These are phyloP conservation scores for Fulica atra DNA, from an alignment of 2,113 vertebrate species.

Conservation along the genomic window DNA sequence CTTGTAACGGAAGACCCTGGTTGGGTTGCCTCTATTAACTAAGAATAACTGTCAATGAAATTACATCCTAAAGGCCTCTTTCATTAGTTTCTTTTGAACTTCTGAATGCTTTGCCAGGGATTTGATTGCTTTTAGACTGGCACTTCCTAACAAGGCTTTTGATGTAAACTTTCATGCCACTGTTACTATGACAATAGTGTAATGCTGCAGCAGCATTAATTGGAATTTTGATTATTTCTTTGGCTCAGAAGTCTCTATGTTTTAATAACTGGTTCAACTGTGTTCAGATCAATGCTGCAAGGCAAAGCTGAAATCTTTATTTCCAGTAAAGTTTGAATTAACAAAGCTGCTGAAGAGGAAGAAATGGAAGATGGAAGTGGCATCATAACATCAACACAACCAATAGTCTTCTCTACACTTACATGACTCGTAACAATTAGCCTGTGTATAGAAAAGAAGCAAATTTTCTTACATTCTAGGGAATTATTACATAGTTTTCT, in stretches of 20 bases:
- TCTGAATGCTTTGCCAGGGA: slow-evolving; percentile 57
- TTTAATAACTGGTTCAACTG: slow-evolving; percentile 63
- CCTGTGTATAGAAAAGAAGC: neutral
- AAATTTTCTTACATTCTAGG: neutral
- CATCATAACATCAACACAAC: neutral
- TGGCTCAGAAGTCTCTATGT: slow-evolving; percentile 39
- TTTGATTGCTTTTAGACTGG: slow-evolving; percentile 56
- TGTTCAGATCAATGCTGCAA: slow-evolving; percentile 38
- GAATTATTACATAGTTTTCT: neutral
- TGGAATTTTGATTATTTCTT: slow-evolving; percentile 61
- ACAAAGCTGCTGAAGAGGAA: neutral
- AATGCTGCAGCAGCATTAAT: slow-evolving; percentile 45
- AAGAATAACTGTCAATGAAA: slow-evolving; percentile 27
- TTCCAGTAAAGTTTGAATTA: slow-evolving; percentile 15
- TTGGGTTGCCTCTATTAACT: slow-evolving; percentile 15
- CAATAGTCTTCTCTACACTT: neutral
- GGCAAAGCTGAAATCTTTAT: slow-evolving; percentile 35
- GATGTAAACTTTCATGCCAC: slow-evolving; percentile 61
- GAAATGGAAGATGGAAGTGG: neutral
- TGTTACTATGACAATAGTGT: slow-evolving; percentile 68
- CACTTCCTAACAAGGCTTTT: slow-evolving; percentile 59
- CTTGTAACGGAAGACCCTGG: neutral
- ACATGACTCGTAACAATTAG: neutral
- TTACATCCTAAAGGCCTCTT: slow-evolving; percentile 44
- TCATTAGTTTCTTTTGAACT: slow-evolving; percentile 69